phyloP scores from a whole-genome alignment of 2,888 invertebrate genomes.

The Chydorus sphaericus region DNA sequence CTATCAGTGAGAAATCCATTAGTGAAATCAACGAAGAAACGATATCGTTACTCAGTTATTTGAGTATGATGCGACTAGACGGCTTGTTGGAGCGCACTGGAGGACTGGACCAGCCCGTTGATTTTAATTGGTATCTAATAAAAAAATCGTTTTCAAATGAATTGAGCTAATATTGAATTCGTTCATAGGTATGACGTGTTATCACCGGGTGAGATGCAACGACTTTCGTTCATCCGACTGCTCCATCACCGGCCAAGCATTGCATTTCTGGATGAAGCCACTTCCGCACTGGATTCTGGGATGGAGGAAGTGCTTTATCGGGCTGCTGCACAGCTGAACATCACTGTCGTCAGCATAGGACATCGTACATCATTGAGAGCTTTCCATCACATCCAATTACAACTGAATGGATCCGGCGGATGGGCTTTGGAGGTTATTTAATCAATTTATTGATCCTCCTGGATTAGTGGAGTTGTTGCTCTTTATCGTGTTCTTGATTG shows the following conservation, averaged over 20 bases:
- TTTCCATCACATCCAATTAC: constrained; percentile 34
- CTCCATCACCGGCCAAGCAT: constrained; percentile 36
- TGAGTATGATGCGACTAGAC: constrained; percentile 25
- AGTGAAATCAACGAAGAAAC: constrained; percentile 21
- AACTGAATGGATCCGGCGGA: constrained; percentile 26
- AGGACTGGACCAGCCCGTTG: constrained; percentile 23
- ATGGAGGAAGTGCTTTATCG: constrained; percentile 31
- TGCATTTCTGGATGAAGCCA: constrained; percentile 39
- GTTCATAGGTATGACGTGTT: constrained; percentile 33
- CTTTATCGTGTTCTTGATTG: too few species aligned
- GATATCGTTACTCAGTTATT: constrained; percentile 24
- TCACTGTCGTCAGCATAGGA: constrained; percentile 38
- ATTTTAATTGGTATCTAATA: constrained; percentile 33
- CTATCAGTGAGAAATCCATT: constrained; percentile 21
- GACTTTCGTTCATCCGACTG: constrained; percentile 37
- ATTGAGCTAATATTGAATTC: constrained; percentile 10
- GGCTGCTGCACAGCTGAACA: constrained; percentile 28
- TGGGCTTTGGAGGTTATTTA: constrained; percentile 28
- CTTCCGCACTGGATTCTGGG: constrained; percentile 34
- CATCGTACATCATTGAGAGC: constrained; percentile 34
- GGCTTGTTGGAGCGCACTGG: constrained; percentile 25
- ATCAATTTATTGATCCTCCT: too few species aligned
- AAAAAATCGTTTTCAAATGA: not conserved
- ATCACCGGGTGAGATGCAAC: constrained; percentile 41
- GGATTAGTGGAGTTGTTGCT: too few species aligned